phyloP scores from a whole-genome alignment of 1,140 invertebrate species.

The Zaprionus ghesquierei region DNA sequence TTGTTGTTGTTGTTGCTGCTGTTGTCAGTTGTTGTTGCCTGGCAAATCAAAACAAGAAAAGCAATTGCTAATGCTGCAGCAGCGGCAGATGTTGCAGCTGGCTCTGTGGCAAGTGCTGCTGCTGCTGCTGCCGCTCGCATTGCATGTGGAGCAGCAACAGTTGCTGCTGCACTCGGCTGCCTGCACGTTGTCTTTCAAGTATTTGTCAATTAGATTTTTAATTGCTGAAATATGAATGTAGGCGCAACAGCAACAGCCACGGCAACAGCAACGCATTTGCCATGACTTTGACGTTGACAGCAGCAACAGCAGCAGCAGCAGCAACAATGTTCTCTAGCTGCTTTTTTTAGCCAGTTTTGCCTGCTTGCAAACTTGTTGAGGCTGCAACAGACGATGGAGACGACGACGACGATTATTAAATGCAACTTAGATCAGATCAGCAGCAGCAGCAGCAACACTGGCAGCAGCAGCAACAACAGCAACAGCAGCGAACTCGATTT shows the following conservation, averaged over 20 bases:
- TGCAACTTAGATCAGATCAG: conserved; percentile 78
- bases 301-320: conserved; percentile 16
- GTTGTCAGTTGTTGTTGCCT: conserved; percentile 12
- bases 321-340: conserved; percentile 39
- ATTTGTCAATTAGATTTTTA: conserved; percentile 82
- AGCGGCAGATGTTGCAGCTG: not conserved
- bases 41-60: conserved; percentile 31
- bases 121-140: conserved; percentile 22
- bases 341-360: conserved; percentile 64
- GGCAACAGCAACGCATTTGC: conserved; percentile 42
- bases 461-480: conserved; percentile 25
- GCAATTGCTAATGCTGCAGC: conserved; percentile 5
- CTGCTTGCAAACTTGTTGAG: conserved; percentile 70
- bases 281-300: conserved; percentile 53
- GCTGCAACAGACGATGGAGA: conserved; percentile 30
- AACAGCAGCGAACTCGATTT: conserved; percentile 64
- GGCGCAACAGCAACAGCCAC: conserved; percentile 53
- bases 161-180: conserved; percentile 41
- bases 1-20: conserved; percentile 48
- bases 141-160: conserved; percentile 36
- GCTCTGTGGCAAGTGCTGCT: conserved; percentile 12
- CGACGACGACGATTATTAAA: conserved; percentile 72
- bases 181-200: conserved; percentile 74
- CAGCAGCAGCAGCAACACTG: conserved; percentile 30
- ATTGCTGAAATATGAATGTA: conserved; percentile 81